These are phyloP conservation scores for Petrolisthes cinctipes DNA, from an alignment of 2,888 invertebrate species.

Conservation along the genomic window DNA sequence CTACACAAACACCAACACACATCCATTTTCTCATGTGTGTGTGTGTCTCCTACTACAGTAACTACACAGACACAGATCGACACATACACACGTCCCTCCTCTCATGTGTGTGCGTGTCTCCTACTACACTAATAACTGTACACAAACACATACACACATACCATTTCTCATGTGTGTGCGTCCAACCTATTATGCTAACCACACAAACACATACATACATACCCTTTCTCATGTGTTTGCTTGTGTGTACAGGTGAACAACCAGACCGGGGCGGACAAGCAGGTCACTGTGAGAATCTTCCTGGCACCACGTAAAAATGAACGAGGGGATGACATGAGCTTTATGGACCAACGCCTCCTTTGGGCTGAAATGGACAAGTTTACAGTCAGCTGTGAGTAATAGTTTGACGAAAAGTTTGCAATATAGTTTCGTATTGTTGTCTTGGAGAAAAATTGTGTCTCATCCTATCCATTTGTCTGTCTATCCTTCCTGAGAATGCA, in stretches of 20 bases:
- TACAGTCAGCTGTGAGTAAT: slow-evolving; percentile 75
- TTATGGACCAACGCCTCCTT: slow-evolving; percentile 76
- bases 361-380: slow-evolving; percentile 84
- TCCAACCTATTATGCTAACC: background rate
- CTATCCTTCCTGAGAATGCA: background rate
- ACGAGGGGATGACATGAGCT: slow-evolving; percentile 76
- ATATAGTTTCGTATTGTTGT: background rate
- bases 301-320: slow-evolving; percentile 79
- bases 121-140: background rate
- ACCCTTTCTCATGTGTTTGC: background rate
- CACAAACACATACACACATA: background rate
- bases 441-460: background rate
- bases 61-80: no score
- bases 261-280: slow-evolving; percentile 69
- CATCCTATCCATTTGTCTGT: background rate
- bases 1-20: no score
- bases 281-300: slow-evolving; percentile 80
- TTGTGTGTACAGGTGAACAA: slow-evolving; percentile 67
- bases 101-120: no score
- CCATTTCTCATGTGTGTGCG: background rate
- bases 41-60: no score
- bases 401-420: background rate
- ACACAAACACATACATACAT: background rate
- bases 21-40: no score
- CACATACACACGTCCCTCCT: background rate